These are phyloP conservation scores for Ditylenchus dipsaci DNA, from an alignment of 1,140 invertebrate genomes.

Conservation along the genomic window DNA sequence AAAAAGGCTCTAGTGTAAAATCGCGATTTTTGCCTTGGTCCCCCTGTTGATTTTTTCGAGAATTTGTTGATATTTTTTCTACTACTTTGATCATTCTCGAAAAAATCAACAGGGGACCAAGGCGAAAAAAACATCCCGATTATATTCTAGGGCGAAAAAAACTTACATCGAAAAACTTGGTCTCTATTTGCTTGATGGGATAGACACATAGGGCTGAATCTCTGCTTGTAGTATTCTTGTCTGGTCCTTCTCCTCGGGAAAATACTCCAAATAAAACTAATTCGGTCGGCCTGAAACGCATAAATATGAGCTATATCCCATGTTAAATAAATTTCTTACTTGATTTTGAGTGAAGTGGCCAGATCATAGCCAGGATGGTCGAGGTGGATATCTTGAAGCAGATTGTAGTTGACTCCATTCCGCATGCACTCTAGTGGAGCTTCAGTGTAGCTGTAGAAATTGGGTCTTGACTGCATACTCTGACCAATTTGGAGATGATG, in stretches of 20 bases:
- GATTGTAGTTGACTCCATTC: slow-evolving; percentile 47
- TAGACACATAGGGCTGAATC: slow-evolving; percentile 55
- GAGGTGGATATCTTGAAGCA: slow-evolving; percentile 48
- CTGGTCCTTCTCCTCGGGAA: slow-evolving; percentile 33
- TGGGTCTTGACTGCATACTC: slow-evolving; percentile 51
- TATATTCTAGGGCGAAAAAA: no score
- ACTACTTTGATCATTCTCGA: no score
- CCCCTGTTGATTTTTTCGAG: no score
- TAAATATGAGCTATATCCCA: neutral
- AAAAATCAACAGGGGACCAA: no score
- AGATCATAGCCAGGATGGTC: slow-evolving; percentile 54
- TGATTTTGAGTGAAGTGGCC: slow-evolving; percentile 45
- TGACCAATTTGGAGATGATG: slow-evolving; percentile 47
- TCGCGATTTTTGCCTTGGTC: no score
- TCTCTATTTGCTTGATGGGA: slow-evolving; percentile 43
- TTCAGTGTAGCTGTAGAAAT: slow-evolving; percentile 56
- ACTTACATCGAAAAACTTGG: slow-evolving; percentile 14
- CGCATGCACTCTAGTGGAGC: slow-evolving; percentile 52
- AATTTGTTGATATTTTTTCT: no score
- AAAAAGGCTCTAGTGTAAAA: no score
- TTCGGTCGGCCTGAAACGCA: slow-evolving; percentile 26
- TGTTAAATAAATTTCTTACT: slow-evolving; percentile 25
- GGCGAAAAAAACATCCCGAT: no score
- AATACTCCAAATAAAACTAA: slow-evolving; percentile 46
- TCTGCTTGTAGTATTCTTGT: slow-evolving; percentile 32